Evolutionary conservation across 2,113 vertebrate species (phyloP).

Genomic region (Oreochromis tanganicae): DNA sequence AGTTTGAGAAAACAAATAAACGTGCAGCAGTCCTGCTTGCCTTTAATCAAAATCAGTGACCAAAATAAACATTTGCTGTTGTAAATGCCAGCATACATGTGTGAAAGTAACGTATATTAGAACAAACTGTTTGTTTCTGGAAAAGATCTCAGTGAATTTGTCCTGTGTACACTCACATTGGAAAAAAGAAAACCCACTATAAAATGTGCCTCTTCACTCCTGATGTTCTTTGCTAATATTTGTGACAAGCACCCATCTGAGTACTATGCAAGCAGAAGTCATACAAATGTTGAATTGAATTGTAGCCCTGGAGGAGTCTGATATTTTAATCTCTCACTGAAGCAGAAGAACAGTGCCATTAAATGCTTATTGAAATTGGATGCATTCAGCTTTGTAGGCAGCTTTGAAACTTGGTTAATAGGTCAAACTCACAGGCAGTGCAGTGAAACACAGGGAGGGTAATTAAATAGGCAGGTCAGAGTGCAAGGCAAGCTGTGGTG

Average conservation of each 20-base stretch:
- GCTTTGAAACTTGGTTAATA: background rate
- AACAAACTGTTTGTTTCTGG: background rate
- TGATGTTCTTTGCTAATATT: background rate
- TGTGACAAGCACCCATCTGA: background rate
- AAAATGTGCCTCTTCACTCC: background rate
- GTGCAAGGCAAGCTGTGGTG: slow-evolving; percentile 16
- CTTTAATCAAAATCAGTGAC: background rate
- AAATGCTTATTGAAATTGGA: background rate
- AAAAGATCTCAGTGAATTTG: background rate
- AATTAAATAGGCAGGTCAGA: slow-evolving; percentile 24
- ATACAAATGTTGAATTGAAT: background rate
- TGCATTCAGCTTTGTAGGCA: background rate
- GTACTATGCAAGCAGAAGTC: background rate
- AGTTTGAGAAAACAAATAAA: background rate
- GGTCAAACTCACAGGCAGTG: background rate
- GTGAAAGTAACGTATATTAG: background rate
- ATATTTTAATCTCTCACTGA: background rate
- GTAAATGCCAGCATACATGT: background rate
- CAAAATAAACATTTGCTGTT: background rate
- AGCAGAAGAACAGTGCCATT: background rate
- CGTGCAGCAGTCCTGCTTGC: background rate
- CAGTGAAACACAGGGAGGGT: background rate
- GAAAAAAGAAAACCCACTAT: background rate
- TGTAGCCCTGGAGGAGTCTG: background rate
- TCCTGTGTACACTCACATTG: background rate